Base-by-base conservation (phyloP, 2,888 invertebrate species). In the Balanococcus diminutus region DNA sequence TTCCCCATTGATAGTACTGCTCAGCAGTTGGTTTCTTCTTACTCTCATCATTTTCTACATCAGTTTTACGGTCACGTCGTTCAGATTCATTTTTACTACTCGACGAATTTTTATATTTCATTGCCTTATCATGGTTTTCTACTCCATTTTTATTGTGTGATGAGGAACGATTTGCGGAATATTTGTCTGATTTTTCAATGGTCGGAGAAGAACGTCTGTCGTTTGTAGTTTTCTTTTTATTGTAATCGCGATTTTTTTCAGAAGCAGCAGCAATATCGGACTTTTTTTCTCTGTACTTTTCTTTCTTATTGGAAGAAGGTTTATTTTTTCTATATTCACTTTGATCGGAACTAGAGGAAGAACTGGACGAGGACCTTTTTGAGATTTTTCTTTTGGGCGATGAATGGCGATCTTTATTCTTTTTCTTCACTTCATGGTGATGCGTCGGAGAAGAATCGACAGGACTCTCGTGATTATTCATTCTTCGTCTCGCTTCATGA, bases 1-100 rank as follows among this genome's bases (percentile, higher is more conserved):
- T 95, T 82, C 95, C 95, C 97, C 97, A 97, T 89, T 93, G 92
- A 75, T 93, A 92, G 89, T 97, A 97, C 88, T 95, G 94, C 86
- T 94, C 94, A 87, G 92, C 92, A 39, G 92, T 92, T 6, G 32
- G 32, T 32, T 75, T 75, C 25, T 67, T 4, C 6, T 75, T 28
- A 75, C 28, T 67, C 32, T 75, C 32, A n/a, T 25, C 1, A 67
- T 67, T 67, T 84, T 83, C 22, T 75, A 75, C 14, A 46, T 86
- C 56, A 25, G 42, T 82, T 42, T 81, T 82, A 28, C 22, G 22
- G 84, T 87, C 67, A 46, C 3, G 16, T 28, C 2, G 14, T 3
- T 14, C 25, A 1, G 28, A 9, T n/a, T 67, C 14, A 25, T n/a
- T 22, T 67, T 28, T 28, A 14, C 19, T 19, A 19, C 25, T 28